phyloP scores from a whole-genome alignment of 2,113 vertebrate species.

The Morone chrysops region DNA sequence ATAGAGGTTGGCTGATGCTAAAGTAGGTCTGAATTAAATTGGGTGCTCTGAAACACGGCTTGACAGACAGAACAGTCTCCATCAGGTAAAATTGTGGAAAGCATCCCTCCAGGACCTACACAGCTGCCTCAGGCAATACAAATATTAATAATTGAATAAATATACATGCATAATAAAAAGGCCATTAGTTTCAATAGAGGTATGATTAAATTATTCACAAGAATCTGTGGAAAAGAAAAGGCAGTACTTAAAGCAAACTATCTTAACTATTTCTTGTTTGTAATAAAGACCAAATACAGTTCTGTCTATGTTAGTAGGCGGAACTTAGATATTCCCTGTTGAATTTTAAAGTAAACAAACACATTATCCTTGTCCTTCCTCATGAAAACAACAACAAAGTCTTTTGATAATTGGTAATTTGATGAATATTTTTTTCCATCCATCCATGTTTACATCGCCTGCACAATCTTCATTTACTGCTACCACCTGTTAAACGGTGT shows the following conservation, averaged over 20 bases:
- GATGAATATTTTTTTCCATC: not conserved
- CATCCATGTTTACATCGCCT: not conserved
- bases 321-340: not conserved
- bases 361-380: not conserved
- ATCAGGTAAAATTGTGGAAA: slow-evolving; percentile 48
- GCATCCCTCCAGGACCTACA: slow-evolving; percentile 50
- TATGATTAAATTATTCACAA: slow-evolving; percentile 52
- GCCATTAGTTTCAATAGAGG: slow-evolving; percentile 58
- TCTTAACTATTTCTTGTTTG: not conserved
- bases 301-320: not conserved
- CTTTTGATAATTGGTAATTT: no score
- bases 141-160: slow-evolving; percentile 70
- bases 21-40: slow-evolving; percentile 72
- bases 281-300: not conserved
- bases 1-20: slow-evolving; percentile 57
- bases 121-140: slow-evolving; percentile 50
- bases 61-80: slow-evolving; percentile 60
- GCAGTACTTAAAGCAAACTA: slow-evolving; percentile 8
- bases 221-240: slow-evolving; percentile 16
- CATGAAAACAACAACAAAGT: not conserved
- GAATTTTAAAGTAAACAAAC: not conserved
- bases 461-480: not conserved
- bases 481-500: not conserved
- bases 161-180: slow-evolving; percentile 61
- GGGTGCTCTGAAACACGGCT: slow-evolving; percentile 37